Base-by-base conservation (phyloP, 2,888 invertebrate species). In the Phyto melanocephala region DNA sequence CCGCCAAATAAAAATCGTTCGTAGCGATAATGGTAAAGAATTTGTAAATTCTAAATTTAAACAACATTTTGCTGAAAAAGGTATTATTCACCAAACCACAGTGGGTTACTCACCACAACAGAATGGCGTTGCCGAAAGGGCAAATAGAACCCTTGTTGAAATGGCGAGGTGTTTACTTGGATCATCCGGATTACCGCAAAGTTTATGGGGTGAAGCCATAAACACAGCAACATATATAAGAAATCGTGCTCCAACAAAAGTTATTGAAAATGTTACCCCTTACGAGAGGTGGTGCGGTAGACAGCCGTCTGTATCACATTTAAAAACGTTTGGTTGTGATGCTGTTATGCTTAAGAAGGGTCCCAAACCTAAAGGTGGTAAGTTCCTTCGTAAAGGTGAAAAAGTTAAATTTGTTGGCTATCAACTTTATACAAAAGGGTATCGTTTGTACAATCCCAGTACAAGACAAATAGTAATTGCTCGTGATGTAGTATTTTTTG, bases 401-500 rank as follows among this genome's bases (percentile, higher is more conserved):
- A 40, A 62, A 62, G 22, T 62, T 22, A 62, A 40, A 40, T 42
- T 62, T 11, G 62, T 62, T 20, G 62, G 42, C 22, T 62, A 81
- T 65, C 62, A 76, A 22, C 35, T 54, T 6, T 22, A 24, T 13
- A 67, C 77, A 8, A 84, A 83, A 47, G 85, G 77, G 2, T 80
- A 83, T 47, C 72, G 81, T 28, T 56, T 84, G 33, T 83, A 80
- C 22, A 70, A 83, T 45, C 35, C 33, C 35, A 56, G 78, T 22
- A 60, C 63, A 8, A 68, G 58, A 52, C 45, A 65, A 50, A 84
- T 81, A 52, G 15, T 81, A 1, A 76, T 71, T 45, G 72, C 83
- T 13, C 78, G 81, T 42, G 81, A 84, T 74, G 83, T 84, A 10
- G 80, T 56, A 50, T 85, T 81, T 82, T 85, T 86, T 78, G 74